Percentiles rank a stretch among this genome's conserved stretches.
Evolutionary conservation across 2,888 invertebrate genomes (phyloP).

Genomic region (Petrophora chlorosata): DNA sequence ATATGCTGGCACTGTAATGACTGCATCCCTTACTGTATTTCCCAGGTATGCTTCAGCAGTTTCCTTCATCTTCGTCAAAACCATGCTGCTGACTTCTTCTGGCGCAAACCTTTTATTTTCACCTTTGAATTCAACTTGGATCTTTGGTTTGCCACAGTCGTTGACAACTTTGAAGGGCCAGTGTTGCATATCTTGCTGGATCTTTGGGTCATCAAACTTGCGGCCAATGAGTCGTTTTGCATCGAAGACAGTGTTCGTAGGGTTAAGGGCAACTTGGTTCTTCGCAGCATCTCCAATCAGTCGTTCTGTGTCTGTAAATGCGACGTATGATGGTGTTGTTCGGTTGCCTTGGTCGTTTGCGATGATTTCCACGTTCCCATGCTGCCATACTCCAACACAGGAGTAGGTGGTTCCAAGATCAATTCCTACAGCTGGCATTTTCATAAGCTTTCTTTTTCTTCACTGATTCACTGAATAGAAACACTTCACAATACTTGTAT

Average conservation of each 20-base stretch:
- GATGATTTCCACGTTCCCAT: constrained; percentile 92
- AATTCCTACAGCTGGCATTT: constrained; percentile 76
- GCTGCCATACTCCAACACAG: constrained; percentile 93
- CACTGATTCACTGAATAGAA: constrained; percentile 12
- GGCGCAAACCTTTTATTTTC: constrained; percentile 86
- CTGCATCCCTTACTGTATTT: constrained; percentile 86
- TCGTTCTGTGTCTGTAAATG: constrained; percentile 92
- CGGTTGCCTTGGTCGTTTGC: constrained; percentile 95
- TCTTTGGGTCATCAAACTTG: constrained; percentile 88
- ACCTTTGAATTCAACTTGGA: constrained; percentile 87
- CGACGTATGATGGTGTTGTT: constrained; percentile 94
- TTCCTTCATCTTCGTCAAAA: constrained; percentile 82
- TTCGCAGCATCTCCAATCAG: constrained; percentile 94
- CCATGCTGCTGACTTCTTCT: constrained; percentile 89
- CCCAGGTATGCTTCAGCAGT: constrained; percentile 90
- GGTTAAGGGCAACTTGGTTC: constrained; percentile 91
- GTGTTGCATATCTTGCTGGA: constrained; percentile 91
- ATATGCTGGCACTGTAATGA: constrained; percentile 92
- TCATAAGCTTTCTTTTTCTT: constrained; percentile 11
- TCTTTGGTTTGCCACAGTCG: constrained; percentile 87
- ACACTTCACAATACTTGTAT: constrained; percentile 17
- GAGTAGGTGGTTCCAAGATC: constrained; percentile 95
- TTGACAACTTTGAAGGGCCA: constrained; percentile 92
- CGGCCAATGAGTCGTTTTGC: constrained; percentile 91
- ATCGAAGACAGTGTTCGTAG: constrained; percentile 88